Conservation (phyloP, 2,888 invertebrate species). For the Temnothorax ravouxi region DNA sequence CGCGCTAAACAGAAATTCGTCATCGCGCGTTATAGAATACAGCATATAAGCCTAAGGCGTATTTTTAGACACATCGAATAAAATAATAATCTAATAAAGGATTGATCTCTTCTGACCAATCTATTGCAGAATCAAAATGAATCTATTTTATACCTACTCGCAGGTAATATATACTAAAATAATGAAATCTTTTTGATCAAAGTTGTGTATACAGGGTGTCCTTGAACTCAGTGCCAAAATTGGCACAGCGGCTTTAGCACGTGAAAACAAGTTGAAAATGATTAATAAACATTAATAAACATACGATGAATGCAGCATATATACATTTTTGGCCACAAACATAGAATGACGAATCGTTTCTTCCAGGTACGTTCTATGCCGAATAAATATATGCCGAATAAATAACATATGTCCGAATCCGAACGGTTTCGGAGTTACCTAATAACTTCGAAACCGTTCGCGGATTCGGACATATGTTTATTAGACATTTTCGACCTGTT, state of each 20-base stretch:
- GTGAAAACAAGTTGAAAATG: too few species aligned
- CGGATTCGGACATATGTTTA: too few species aligned
- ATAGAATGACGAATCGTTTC: background rate
- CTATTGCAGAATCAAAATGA: background rate
- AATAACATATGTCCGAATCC: too few species aligned
- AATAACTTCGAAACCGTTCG: too few species aligned
- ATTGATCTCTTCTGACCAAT: background rate
- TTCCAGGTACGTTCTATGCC: constrained; percentile 5
- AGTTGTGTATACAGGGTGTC: background rate
- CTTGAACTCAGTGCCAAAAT: too few species aligned
- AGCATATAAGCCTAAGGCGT: background rate
- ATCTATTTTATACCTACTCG: background rate
- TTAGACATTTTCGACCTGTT: too few species aligned
- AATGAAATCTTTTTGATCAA: background rate
- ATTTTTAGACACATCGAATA: background rate
- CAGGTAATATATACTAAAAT: background rate
- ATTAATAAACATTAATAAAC: too few species aligned
- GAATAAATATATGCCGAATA: background rate
- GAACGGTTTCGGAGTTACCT: too few species aligned
- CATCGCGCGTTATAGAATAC: background rate
- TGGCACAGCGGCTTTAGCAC: too few species aligned
- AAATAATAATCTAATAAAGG: background rate
- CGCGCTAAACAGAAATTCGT: background rate
- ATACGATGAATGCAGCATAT: background rate
- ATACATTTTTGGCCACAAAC: background rate